Base-by-base conservation (phyloP, 2,888 invertebrate genomes). In the Yponomeuta sedellus region DNA sequence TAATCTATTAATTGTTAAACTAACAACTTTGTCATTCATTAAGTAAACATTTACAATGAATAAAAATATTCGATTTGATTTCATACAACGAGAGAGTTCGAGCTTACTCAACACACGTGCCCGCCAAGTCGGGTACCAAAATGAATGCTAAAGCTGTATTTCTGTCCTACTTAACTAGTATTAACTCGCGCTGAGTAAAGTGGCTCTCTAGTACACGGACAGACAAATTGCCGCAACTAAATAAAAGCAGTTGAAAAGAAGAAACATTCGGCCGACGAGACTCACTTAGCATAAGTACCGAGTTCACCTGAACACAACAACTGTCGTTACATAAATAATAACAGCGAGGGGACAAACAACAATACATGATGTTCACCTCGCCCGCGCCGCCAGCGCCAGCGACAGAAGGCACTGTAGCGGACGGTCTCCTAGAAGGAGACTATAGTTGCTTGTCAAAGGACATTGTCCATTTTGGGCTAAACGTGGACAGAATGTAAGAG, bases 241-340 rank as follows among this genome's bases (percentile, higher is more conserved):
- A 59, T 59, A 59, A 20, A 59, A 22, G 59, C 22, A 62, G 62
- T 61, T n/a, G 61, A 19, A 34, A 62, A 62, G 28, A 62, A 62
- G 69, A 64, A 69, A 72, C 68, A 70, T 70, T 71, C 52, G 65
- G 68, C 67, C 67, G 64, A 67, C 52, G 3, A 11, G 68, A 77
- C 74, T 78, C 85, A 85, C 88, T 88, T 86, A 86, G 83, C 85
- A 86, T 87, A 83, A 87, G 85, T 87, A 83, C 80, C 66, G 79
- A 64, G 52, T 66, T 52, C 59, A 61, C 64, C 64, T 66, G 40
- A 75, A 80, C 73, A 79, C 74, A 86, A 87, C 83, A 90, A 90
- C 82, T 84, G 84, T 80, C 88, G 88, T 90, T 83, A 88, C 89
- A 90, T 90, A 88, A 90, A 90, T 87, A 89, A 88, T 85, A 84